These are phyloP conservation scores for Gila orcuttii DNA, from an alignment of 2,113 vertebrate species.

Conservation along the genomic window DNA sequence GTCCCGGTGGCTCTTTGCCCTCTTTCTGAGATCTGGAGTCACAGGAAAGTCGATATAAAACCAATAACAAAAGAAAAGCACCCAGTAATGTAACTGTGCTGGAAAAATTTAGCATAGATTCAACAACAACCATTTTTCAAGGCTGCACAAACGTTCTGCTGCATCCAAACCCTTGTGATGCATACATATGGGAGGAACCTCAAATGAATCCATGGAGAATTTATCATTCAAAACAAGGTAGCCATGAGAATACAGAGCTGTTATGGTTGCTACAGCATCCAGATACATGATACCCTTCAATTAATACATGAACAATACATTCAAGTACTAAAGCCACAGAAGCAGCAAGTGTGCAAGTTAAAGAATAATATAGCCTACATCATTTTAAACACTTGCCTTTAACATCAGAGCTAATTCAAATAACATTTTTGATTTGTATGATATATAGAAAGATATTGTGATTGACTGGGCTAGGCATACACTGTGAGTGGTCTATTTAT, in stretches of 20 bases:
- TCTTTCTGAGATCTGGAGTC: background rate
- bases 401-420: background rate
- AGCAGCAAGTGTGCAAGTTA: background rate
- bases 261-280: background rate
- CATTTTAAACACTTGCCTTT: background rate
- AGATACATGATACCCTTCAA: background rate
- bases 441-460: too few species aligned
- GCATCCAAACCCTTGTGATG: background rate
- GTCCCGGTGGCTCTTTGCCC: slow-evolving; percentile 63
- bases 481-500: too few species aligned
- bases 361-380: background rate
- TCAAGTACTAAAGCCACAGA: background rate
- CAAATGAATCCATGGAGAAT: background rate
- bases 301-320: background rate
- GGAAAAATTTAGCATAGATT: slow-evolving; percentile 35
- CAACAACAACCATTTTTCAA: slow-evolving; percentile 56
- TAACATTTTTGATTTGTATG: background rate
- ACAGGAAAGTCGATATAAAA: slow-evolving; percentile 52
- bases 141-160: background rate
- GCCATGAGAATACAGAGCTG: background rate
- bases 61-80: slow-evolving; percentile 48
- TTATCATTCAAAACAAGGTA: background rate
- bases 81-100: slow-evolving; percentile 55
- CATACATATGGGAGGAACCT: background rate
- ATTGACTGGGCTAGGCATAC: too few species aligned